phyloP scores from a whole-genome alignment of 2,888 invertebrate genomes.

The Halocaridina rubra region DNA sequence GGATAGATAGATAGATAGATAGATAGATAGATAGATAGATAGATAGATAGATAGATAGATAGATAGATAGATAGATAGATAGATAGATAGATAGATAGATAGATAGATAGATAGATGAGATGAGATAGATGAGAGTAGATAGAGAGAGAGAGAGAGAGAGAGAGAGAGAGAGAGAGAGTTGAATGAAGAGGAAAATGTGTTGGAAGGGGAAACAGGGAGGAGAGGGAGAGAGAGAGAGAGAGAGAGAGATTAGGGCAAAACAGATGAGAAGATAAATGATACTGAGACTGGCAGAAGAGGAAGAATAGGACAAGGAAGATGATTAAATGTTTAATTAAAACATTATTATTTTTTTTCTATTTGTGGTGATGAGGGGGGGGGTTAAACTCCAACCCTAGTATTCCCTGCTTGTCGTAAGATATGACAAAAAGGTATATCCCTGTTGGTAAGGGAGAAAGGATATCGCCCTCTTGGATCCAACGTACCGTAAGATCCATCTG shows the following conservation, averaged over 20 bases:
- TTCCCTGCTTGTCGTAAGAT: too few relatives aligned
- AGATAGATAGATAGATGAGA: background rate
- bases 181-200: background rate
- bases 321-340: background rate
- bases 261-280: background rate
- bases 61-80: background rate
- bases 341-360: too few relatives aligned
- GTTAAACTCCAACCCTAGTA: too few relatives aligned
- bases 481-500: too few relatives aligned
- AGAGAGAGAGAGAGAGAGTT: too few relatives aligned
- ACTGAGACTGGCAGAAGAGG: background rate
- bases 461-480: too few relatives aligned
- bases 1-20: background rate
- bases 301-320: background rate
- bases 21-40: background rate
- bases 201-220: background rate
- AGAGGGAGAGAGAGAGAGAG: background rate
- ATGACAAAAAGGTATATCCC: too few relatives aligned
- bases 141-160: too few relatives aligned
- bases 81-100: background rate
- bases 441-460: too few relatives aligned
- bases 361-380: too few relatives aligned
- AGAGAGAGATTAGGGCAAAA: background rate
- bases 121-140: background rate
- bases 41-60: background rate